phyloP scores from a whole-genome alignment of 2,113 vertebrate genomes.

The Balaenoptera acutorostrata region DNA sequence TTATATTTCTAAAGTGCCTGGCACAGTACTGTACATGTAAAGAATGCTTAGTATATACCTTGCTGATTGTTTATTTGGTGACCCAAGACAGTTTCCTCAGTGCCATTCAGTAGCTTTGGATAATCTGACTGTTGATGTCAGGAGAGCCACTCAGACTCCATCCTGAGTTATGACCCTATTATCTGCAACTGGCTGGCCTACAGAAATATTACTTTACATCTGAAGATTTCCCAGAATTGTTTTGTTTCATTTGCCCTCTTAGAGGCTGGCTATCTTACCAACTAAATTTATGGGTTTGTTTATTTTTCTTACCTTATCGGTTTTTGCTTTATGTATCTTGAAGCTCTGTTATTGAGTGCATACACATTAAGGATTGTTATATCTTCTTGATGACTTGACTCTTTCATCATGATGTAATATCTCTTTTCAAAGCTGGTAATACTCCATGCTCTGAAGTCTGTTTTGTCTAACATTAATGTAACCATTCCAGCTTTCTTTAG shows the following conservation, averaged over 20 bases:
- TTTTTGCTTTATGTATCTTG: background rate
- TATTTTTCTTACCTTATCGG: background rate
- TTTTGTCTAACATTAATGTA: too few species aligned
- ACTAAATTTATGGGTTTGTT: background rate
- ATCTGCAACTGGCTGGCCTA: background rate
- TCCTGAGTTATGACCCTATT: background rate
- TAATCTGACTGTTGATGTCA: background rate
- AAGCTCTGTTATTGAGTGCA: too few species aligned
- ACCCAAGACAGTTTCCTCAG: background rate
- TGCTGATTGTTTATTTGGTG: background rate
- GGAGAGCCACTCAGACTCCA: background rate
- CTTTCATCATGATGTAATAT: too few species aligned
- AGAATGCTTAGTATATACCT: background rate
- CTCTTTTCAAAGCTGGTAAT: too few species aligned
- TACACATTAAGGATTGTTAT: too few species aligned
- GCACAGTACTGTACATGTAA: background rate
- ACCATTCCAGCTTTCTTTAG: background rate
- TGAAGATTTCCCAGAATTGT: background rate
- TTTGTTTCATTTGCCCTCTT: background rate
- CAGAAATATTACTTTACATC: background rate
- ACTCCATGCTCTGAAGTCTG: too few species aligned
- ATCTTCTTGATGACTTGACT: too few species aligned
- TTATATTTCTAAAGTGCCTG: background rate
- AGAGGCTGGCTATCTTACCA: background rate
- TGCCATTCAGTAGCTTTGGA: background rate